Evolutionary conservation across 2,797 vertebrate genomes (phyloP).

Genomic region (Myoxocephalus aenaeus): DNA sequence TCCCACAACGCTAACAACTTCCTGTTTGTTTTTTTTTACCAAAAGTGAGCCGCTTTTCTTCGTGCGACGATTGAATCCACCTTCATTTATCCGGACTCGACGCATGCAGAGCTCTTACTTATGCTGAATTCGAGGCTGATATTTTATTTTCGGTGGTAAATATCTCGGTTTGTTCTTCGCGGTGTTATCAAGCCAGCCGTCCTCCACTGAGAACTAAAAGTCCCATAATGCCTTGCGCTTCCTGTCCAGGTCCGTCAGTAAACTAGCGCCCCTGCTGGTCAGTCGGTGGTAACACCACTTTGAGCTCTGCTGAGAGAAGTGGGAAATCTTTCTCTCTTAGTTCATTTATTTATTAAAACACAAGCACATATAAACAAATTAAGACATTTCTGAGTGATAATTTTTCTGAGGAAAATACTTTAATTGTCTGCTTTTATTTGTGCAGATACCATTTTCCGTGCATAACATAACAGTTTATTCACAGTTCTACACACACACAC

Average conservation of each 20-base stretch:
- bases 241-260: background rate
- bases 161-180: constrained; percentile 57
- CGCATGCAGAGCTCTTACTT: accelerated
- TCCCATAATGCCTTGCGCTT: constrained; percentile 69
- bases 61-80: constrained; percentile 13
- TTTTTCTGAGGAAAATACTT: background rate
- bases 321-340: too few species aligned
- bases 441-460: background rate
- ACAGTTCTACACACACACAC: background rate
- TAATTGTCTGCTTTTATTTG: background rate
- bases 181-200: constrained; percentile 44
- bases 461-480: background rate
- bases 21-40: constrained; percentile 83
- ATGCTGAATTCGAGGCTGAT: background rate
- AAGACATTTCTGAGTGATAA: background rate
- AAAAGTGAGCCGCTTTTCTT: constrained; percentile 39
- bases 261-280: constrained; percentile 53
- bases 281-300: background rate
- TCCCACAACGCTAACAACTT: constrained; percentile 88
- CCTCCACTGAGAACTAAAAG: constrained; percentile 68
- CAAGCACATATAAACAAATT: background rate
- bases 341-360: too few species aligned
- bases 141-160: constrained; percentile 25
- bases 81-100: background rate
- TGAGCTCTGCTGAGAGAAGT: too few species aligned